A percentile compares a stretch with the other conserved stretches of the same genome.
Conservation (phyloP, 2,888 invertebrate species). For the Lithophane socia region DNA sequence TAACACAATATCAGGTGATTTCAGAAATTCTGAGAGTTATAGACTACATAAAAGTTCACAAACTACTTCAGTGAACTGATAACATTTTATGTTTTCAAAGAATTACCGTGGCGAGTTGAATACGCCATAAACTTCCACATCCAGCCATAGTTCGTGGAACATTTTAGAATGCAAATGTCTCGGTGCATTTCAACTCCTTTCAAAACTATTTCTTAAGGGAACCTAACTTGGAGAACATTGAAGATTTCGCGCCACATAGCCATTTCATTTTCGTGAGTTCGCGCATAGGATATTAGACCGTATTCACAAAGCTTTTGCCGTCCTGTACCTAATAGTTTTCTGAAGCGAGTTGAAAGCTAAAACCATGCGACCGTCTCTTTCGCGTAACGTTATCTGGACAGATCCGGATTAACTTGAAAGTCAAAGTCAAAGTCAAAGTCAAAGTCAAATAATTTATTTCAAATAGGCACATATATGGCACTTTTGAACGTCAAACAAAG, state of each 20-base stretch:
- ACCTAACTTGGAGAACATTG: constrained; percentile 80
- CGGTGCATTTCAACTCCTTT: constrained; percentile 83
- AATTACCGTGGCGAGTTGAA: constrained; percentile 70
- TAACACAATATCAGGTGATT: constrained; percentile 47
- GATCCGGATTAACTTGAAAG: constrained; percentile 50
- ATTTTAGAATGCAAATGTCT: constrained; percentile 87
- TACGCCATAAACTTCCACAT: constrained; percentile 79
- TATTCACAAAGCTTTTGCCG: constrained; percentile 69
- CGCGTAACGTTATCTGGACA: constrained; percentile 45
- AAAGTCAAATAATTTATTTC: too few relatives aligned
- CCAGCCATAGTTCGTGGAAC: constrained; percentile 74
- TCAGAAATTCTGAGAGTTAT: constrained; percentile 53
- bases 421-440: too few relatives aligned
- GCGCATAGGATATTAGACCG: constrained; percentile 73
- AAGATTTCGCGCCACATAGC: constrained; percentile 77
- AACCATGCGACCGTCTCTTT: constrained; percentile 60
- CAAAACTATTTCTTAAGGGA: constrained; percentile 84
- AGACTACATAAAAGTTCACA: constrained; percentile 67
- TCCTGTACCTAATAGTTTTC: constrained; percentile 60
- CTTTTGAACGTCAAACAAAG: too few relatives aligned
- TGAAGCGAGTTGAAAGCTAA: constrained; percentile 62
- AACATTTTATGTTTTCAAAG: constrained; percentile 74
- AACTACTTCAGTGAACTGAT: constrained; percentile 70
- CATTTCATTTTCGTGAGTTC: constrained; percentile 78
- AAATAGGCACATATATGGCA: too few relatives aligned